Evolutionary conservation across 1,140 invertebrate genomes (phyloP), one percentile per base, ranked within the genome.

Genomic region (Lerema accius): DNA sequence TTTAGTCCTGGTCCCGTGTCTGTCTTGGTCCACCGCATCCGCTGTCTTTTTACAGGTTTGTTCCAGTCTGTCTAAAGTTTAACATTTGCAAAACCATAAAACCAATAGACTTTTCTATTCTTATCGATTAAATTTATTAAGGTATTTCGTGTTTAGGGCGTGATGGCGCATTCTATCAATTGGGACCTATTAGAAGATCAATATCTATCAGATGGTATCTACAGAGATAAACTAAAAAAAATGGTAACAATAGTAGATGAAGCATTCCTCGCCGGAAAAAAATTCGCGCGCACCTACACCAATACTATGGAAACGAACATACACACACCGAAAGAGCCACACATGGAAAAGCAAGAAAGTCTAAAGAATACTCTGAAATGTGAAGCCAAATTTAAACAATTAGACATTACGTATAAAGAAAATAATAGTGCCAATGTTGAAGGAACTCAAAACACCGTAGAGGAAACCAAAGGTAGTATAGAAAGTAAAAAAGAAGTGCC

Each of bases 1-100:
- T 5, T 91, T 99, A 63, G 95, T 96, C 4, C 89, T 99, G 46
- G 95, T 99, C 14, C 98, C 99, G 39, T 99, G 98, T 86, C 92
- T 99, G 6, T 99, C 98, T 0, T 99, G 98, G 97, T 98, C 97
- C 0, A 99, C 98, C 15, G 98, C 98, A 40, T 98, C 98, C 4
- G 94, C 95, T 53, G 98, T 99, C 50, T 99, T 99, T 87, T 98
- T 98, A 63, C 94, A 96, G 92, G 96, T 97, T 93, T 72, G 43
- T 48, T 37, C 13, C 5, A 32, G 9, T 32, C n/a, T 16, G 13
- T n/a, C n/a, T n/a, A n/a, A n/a, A n/a, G n/a, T n/a, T n/a, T n/a
- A n/a, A n/a, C n/a, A n/a, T n/a, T n/a, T n/a, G n/a, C n/a, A n/a
- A n/a, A n/a, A n/a, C n/a, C n/a, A n/a, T n/a, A n/a, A n/a, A n/a